These are phyloP conservation scores for Cryptotermes secundus DNA, from an alignment of 1,140 invertebrate species.

Conservation along the genomic window DNA sequence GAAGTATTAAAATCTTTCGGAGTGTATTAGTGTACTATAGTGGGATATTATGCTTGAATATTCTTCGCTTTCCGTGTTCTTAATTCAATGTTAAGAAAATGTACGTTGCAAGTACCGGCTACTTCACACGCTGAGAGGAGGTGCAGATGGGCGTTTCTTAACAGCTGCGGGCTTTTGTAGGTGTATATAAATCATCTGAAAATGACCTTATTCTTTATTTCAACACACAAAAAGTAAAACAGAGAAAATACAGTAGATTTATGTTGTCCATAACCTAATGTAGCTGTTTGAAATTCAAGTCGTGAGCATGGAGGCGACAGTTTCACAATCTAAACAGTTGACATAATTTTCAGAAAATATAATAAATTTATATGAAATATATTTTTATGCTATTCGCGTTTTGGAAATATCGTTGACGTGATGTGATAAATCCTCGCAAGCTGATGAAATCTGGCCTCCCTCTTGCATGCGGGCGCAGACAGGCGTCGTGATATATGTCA, in stretches of 20 bases:
- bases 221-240: not conserved
- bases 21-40: too few species aligned
- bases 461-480: not conserved
- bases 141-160: not conserved
- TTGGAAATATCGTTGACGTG: constrained; percentile 14
- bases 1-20: too few species aligned
- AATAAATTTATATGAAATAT: not conserved
- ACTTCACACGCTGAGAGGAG: not conserved
- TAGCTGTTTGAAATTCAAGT: not conserved
- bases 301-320: not conserved
- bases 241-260: not conserved
- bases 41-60: too few species aligned
- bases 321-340: not conserved
- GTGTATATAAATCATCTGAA: not conserved
- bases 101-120: not conserved
- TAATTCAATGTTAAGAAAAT: not conserved
- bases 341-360: not conserved
- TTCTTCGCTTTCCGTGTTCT: too few species aligned
- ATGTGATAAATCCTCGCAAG: not conserved
- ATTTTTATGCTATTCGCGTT: not conserved
- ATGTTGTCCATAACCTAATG: constrained; percentile 5
- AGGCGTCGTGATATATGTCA: not conserved
- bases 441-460: not conserved
- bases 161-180: not conserved
- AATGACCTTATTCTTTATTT: not conserved